These are phyloP conservation scores for Pinctada fucata DNA, from an alignment of 2,888 invertebrate species.

Conservation along the genomic window DNA sequence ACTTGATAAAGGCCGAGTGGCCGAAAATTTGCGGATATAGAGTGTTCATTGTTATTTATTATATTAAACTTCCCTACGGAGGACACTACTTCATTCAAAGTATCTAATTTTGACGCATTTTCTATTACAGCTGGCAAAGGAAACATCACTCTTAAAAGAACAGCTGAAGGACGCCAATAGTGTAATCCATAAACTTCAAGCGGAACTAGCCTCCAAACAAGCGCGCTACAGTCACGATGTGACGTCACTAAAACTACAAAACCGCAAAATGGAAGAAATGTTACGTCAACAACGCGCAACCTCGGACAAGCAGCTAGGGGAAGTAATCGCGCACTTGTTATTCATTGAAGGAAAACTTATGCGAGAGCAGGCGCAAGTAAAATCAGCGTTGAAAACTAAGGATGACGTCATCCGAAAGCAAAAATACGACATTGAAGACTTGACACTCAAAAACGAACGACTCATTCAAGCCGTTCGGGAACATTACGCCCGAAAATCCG, in stretches of 20 bases:
- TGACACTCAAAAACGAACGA: conserved; percentile 59
- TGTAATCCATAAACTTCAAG: conserved; percentile 29
- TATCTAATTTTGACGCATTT: too few species aligned
- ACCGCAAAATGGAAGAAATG: conserved; percentile 54
- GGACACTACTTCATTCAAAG: too few species aligned
- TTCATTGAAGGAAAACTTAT: conserved; percentile 64
- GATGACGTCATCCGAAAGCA: conserved; percentile 60
- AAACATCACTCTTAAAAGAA: conserved; percentile 23
- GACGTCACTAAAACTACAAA: conserved; percentile 56
- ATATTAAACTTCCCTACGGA: too few species aligned
- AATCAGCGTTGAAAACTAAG: conserved; percentile 54
- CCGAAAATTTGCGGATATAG: too few species aligned
- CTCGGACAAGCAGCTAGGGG: conserved; percentile 59
- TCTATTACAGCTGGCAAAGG: conserved; percentile 22
- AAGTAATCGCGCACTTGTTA: conserved; percentile 62
- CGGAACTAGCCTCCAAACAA: conserved; percentile 23
- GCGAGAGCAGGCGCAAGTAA: conserved; percentile 58
- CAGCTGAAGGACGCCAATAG: conserved; percentile 28
- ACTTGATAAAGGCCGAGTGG: too few species aligned
- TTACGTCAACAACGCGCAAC: conserved; percentile 45
- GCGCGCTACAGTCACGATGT: conserved; percentile 43
- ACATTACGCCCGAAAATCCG: conserved; percentile 56
- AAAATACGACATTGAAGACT: conserved; percentile 55
- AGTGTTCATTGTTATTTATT: too few species aligned
- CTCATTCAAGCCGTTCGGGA: conserved; percentile 61